Base-by-base conservation (phyloP, 2,888 invertebrate species). In the Electrophaes corylata region DNA sequence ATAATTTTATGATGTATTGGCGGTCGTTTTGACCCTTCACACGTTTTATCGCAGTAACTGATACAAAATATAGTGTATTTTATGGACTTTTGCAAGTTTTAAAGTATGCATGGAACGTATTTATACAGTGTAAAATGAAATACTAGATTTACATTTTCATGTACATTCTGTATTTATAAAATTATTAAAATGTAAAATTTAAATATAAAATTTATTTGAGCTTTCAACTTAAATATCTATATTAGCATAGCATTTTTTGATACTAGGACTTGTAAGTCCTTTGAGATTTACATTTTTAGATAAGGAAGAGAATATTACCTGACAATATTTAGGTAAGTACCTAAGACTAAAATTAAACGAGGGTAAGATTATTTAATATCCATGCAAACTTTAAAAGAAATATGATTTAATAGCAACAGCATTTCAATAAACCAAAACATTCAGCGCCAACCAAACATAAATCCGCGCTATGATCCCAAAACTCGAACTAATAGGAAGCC, bases 1-100 rank as follows among this genome's bases (percentile, higher is more conserved):
- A 88, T 91, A 90, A 91, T 89, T 90, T 90, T 88, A 89, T 90
- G 91, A 91, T 91, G 84, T 91, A 91, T 90, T 78, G 87, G 66
- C 77, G 83, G 78, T 79, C 84, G 80, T 83, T 86, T 79, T 90
- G 91, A 90, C 90, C 90, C 90, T 86, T 87, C 88, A 83, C 84
- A 85, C 84, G 79, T 85, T 88, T 88, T 91, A 88, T 88, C 81
- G 84, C 79, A 73, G 72, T 78, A n/a, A 76, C 75, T 73, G 75
- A 78, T 76, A 76, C 76, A 76, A 75, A 75, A 69, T 72, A 57
- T 61, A 59, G 66, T 67, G 65, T 72, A 70, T 73, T 78, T 72
- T 69, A 66, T 67, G 63, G 56, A 57, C 64, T 70, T 73, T 71
- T 79, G 77, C 77, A 81, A 82, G 81, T 79, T 81, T 79, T 77